Base-by-base conservation (phyloP, 2,797 vertebrate species). In the Centroberyx gerrardi region DNA sequence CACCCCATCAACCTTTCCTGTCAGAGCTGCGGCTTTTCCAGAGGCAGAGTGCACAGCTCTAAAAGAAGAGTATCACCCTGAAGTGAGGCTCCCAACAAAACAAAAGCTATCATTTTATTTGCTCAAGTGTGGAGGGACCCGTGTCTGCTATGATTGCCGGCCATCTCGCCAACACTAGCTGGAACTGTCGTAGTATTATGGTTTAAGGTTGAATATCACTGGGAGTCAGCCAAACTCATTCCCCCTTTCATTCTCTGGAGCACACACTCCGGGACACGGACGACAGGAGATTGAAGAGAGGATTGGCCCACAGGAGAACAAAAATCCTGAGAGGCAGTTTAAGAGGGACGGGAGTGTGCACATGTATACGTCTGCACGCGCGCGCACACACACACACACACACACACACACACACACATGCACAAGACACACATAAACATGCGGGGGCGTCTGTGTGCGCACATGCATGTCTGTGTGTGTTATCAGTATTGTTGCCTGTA, bases 1-100 rank as follows among this genome's bases (percentile, higher is more conserved):
- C 79, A 85, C 73, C 88, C 72, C 18, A 65, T 88, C 88, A 89
- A 90, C 90, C 90, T 87, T 80, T 73, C 76, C 81, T 82, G 87
- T 86, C 92, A 90, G 71, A 73, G 61, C 70, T 0, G 36, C 74
- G 68, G 78, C 62, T 84, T 78, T 82, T 78, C 62, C 59, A n/a
- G 40, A 79, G 63, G 63, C 62, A 61, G 64, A 74, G 61, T 70
- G 79, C 68, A 81, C 5, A 40, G n/a, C 36, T 80, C 68, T 69
- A 61, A 46, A 79, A 36, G 56, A 66, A 29, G 67, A 84, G 55
- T 14, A 68, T 85, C 72, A 78, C 51, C 69, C 31, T 49, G 48
- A 59, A 61, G 60, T 64, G 55, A 77, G 46, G 18, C 73, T 55
- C 36, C 61, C 52, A 66, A 81, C 61, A 22, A 80, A 87, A 85